Base-by-base conservation (phyloP, 2,888 invertebrate genomes). In the Heliconius ismenius region DNA sequence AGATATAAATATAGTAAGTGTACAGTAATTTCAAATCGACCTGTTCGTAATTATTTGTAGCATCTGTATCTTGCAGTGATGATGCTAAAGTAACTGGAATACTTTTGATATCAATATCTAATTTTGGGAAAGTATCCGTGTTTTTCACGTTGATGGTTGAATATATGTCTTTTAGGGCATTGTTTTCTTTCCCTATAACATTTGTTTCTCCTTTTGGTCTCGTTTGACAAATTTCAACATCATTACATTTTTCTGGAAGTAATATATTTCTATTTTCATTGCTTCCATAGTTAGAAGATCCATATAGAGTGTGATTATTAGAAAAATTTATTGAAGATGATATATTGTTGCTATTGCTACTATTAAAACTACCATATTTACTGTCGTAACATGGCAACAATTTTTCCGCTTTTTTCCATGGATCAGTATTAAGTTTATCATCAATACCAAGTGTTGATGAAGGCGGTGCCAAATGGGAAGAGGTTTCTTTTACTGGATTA, bases 21-120 rank as follows among this genome's bases (percentile, higher is more conserved):
- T 88, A 92, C 87, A 92, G 86, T 91, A 90, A 91, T 89, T 91
- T 91, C 86, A 90, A 86, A 88, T 91, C 86, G 87, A 93, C 93
- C 93, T 93, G 90, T 86, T 91, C 86, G 82, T 87, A 83, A 82
- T 89, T 85, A 84, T 83, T 85, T 84, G 81, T 85, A 78, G 81
- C 81, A 43, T 73, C 63, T 80, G 85, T 82, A 78, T 88, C 89
- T 86, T 88, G 89, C 76, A 83, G 80, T 75, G 80, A 77, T 75
- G 75, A 70, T 70, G 69, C 73, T 64, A 79, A 73, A 74, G 76
- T 77, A 75, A 76, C 75, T 64, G 73, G 75, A 68, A 73, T 70
- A 70, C 54, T 75, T 63, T 77, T 74, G 76, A 79, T 78, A 69
- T 78, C 72, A 79, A 67, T 75, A 78, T 64, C 62, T 77, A 75